phyloP scores from a whole-genome alignment of 1,140 invertebrate genomes.

The Papilio glaucus region DNA sequence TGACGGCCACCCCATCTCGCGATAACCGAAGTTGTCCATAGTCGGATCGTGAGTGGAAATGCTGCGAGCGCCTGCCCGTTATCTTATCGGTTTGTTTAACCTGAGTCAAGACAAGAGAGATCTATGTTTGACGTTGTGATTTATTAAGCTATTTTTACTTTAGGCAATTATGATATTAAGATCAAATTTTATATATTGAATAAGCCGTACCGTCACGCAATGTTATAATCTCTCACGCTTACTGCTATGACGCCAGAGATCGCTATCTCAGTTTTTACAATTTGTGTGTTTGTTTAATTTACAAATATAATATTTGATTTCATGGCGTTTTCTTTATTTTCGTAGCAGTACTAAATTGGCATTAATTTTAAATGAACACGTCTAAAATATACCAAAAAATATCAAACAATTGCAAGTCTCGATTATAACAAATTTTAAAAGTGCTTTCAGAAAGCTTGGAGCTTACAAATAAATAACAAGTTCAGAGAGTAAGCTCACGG shows the following conservation, averaged over 20 bases:
- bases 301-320: neutral
- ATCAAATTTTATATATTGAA: constrained; percentile 27
- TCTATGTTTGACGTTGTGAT: constrained; percentile 65
- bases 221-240: neutral
- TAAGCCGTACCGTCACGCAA: neutral
- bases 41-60: constrained; percentile 51
- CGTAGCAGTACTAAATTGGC: neutral
- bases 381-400: too few species aligned
- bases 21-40: constrained; percentile 79
- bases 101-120: constrained; percentile 53
- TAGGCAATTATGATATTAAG: constrained; percentile 51
- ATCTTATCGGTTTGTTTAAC: constrained; percentile 73
- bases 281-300: neutral
- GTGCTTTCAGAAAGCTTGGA: too few species aligned
- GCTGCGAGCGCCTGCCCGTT: constrained; percentile 42
- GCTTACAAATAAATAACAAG: too few species aligned
- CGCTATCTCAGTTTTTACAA: neutral
- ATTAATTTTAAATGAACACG: neutral
- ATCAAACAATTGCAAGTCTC: too few species aligned
- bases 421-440: too few species aligned
- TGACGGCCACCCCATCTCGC: constrained; percentile 75
- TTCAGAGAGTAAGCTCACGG: too few species aligned
- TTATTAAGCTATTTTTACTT: constrained; percentile 73
- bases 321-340: neutral
- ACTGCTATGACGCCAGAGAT: neutral